Base-by-base conservation (phyloP, 2,113 vertebrate species). In the Corythornis vintsioides region DNA sequence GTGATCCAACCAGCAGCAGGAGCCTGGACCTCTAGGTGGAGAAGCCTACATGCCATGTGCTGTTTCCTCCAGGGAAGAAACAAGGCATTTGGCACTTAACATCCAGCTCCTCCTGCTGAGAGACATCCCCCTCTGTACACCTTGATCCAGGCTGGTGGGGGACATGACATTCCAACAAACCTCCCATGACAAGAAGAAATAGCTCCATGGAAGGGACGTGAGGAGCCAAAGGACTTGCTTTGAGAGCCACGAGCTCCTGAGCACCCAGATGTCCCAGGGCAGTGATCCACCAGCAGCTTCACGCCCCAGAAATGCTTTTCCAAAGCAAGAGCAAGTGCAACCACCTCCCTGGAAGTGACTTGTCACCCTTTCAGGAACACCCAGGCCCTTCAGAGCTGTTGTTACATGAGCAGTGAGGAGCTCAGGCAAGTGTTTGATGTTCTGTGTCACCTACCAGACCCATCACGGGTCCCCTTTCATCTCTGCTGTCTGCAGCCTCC, bases 251-350 rank as follows among this genome's bases (percentile, higher is more conserved):
- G 19, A 25, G 17, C 24, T 52, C 18, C 56, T 3, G 55, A 72
- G 53, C 63, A 19, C 61, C n/a, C 45, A 11, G 38, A 10, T 1
- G 0, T 0, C 3, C 21, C 0, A 2, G 40, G 16, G 7, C 3
- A 15, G 13, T 20, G 53, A 18, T 4, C 48, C 31, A 17, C 18
- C 85, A 67, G 33, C 40, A 38, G 4, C 82, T 66, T 60, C 20
- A 16, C 0, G 3, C 9, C 48, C 40, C 48, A 6, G 6, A 17
- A 81, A 61, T 48, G 25, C 29, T 66, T 35, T 38, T 89, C 48
- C 43, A 33, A 35, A 77, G 20, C 0, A 1, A 55, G 35, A 77
- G 25, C 43, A 65, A n/a, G 55, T 20, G n/a, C 80, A 61, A 25
- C 4, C 1, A 0, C 22, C 26, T 60, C 14, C 66, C 48, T 3